Conservation (phyloP, 2,113 vertebrate genomes). For the Corythoichthys haematopterus region DNA sequence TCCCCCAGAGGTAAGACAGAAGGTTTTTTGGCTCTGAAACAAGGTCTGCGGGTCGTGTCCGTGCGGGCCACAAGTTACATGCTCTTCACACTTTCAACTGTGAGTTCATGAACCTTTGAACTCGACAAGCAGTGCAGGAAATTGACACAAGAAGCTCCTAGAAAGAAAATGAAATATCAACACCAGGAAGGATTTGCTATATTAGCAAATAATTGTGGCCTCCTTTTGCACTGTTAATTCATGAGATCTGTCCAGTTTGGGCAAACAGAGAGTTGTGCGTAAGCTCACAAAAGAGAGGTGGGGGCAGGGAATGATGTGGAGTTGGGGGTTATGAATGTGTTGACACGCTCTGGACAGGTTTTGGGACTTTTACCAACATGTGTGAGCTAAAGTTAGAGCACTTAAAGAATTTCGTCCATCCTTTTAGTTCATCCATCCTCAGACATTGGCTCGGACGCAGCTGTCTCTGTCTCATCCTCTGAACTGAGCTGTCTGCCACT, state of each 20-base stretch:
- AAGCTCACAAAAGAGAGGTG: background rate
- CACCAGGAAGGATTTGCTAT: constrained; percentile 35
- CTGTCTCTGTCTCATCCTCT: constrained; percentile 64
- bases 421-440: constrained; percentile 49
- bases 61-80: constrained; percentile 50
- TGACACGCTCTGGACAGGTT: constrained; percentile 65
- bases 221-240: constrained; percentile 36
- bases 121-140: constrained; percentile 37
- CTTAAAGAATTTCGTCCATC: constrained; percentile 54
- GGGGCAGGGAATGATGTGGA: background rate
- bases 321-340: constrained; percentile 49
- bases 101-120: constrained; percentile 62
- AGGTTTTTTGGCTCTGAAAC: constrained; percentile 42
- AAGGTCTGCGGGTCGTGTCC: constrained; percentile 62
- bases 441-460: constrained; percentile 52
- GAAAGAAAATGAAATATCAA: constrained; percentile 38
- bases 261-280: constrained; percentile 34
- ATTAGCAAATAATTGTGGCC: constrained; percentile 25
- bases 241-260: constrained; percentile 12
- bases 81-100: constrained; percentile 56
- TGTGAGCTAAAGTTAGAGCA: constrained; percentile 68
- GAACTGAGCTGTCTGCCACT: constrained; percentile 58
- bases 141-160: constrained; percentile 52
- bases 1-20: constrained; percentile 21
- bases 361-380: constrained; percentile 58